Base-by-base conservation (phyloP, 2,113 vertebrate genomes). In the Barnardius zonarius region DNA sequence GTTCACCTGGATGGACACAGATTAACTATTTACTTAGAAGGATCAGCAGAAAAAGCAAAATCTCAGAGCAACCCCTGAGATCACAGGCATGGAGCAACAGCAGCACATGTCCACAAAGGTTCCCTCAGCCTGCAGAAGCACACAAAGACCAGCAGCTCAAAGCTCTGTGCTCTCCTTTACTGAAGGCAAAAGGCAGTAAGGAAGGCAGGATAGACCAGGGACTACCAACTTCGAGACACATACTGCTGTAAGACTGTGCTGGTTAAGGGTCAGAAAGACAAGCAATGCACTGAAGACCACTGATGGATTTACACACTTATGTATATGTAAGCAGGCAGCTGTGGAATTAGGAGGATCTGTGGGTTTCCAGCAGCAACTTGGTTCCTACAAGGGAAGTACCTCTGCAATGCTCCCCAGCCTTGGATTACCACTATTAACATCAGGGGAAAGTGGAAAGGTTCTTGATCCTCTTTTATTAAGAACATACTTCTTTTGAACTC, bases 41-140 rank as follows among this genome's bases (percentile, higher is more conserved):
- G 19, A 75, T 25, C 41, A 35, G 6, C 48, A 76, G 48, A 43
- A 63, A 76, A 75, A 37, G 48, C 23, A 27, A 63, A 69, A 55
- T 41, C 15, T 69, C 46, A 37, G 41, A 57, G 35, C 35, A 27
- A 5, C 33, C 44, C 16, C 33, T 0, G 2, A 49, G 23, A 17
- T 6, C 1, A 0, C 15, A 49, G 22, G 48, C 17, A 27, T 3
- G 37, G 33, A 51, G 22, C 8, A 16, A 20, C 11, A 35, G 44
- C 15, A 35, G 64, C 23, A 16, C 0, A 0, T 6, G 31, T 16
- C 5, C 55, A 44, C 30, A 7, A 13, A 33, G 18, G 62, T 41
- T 70, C 22, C 7, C 16, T 48, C 27, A 30, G 28, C 16, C 46
- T n/a, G 13, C 19, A 31, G 25, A 49, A 33, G 6, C 15, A 10